A percentile compares a stretch with the other conserved stretches of the same genome.
Evolutionary conservation across 2,888 invertebrate species (phyloP).

Genomic region (Xylophagus ater): DNA sequence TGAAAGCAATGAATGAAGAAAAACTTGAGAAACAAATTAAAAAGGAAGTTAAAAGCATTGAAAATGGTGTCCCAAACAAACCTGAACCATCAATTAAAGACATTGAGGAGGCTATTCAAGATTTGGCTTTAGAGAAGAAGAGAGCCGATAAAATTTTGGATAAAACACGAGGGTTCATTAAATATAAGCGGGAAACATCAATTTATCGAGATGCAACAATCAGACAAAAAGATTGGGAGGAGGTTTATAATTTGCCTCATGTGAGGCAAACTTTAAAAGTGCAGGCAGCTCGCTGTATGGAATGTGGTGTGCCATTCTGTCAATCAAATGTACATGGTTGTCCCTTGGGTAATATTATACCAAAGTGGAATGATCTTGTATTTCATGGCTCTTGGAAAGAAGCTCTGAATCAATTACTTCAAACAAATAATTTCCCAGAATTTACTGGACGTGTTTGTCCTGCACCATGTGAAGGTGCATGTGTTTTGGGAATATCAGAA

Average conservation of each 20-base stretch:
- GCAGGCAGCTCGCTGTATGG: conserved; percentile 96
- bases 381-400: conserved; percentile 90
- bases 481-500: conserved; percentile 90
- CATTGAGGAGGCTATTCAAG: conserved; percentile 80
- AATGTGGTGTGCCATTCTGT: conserved; percentile 98
- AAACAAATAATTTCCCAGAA: conserved; percentile 99
- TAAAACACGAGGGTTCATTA: conserved; percentile 86
- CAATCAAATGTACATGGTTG: conserved; percentile 87
- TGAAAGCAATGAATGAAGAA: conserved; percentile 53
- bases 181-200: conserved; percentile 81
- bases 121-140: conserved; percentile 64
- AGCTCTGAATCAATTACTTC: conserved; percentile 82
- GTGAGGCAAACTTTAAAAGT: conserved; percentile 80
- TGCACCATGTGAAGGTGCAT: conserved; percentile 97
- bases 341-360: conserved; percentile 95
- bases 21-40: conserved; percentile 26
- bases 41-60: conserved; percentile 25
- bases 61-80: conserved; percentile 34
- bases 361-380: conserved; percentile 98
- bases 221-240: conserved; percentile 90
- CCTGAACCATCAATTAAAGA: conserved; percentile 52
- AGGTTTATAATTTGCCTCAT: conserved; percentile 80
- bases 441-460: conserved; percentile 91
- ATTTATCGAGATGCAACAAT: conserved; percentile 78
- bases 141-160: conserved; percentile 72